phyloP scores from a whole-genome alignment of 2,113 vertebrate species.

The Salvator merianae region DNA sequence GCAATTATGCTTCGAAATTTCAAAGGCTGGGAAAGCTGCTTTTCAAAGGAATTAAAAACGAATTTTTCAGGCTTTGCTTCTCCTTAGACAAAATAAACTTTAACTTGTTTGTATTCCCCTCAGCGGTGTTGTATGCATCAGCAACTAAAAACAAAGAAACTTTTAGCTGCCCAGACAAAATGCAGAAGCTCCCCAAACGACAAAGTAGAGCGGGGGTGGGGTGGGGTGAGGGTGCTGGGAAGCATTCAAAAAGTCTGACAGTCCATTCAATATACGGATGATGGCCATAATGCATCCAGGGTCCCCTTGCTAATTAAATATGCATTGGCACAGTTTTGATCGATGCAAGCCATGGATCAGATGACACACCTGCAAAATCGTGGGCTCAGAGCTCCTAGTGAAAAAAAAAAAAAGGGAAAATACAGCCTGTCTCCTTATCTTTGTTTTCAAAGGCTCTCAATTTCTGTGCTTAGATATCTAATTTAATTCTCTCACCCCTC shows the following conservation, averaged over 20 bases:
- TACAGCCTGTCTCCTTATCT: conserved; percentile 83
- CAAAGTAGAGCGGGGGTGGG: conserved; percentile 62
- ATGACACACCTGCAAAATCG: conserved; percentile 94
- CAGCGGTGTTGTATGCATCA: conserved; percentile 87
- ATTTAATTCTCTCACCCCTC: conserved; percentile 93
- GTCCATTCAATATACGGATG: conserved; percentile 88
- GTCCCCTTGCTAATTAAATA: conserved; percentile 95
- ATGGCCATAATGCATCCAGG: conserved; percentile 83
- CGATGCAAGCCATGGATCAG: conserved; percentile 89
- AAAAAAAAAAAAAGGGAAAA: conserved; percentile 69
- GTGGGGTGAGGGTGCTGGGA: conserved; percentile 60
- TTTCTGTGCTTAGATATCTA: conserved; percentile 89
- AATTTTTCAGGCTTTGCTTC: conserved; percentile 70
- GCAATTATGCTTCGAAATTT: conserved; percentile 53
- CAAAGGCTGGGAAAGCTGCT: conserved; percentile 70
- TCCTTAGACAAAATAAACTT: conserved; percentile 89
- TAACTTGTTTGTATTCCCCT: conserved; percentile 91
- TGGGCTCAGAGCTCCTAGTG: conserved; percentile 84
- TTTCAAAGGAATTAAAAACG: conserved; percentile 68
- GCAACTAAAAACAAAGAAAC: conserved; percentile 95
- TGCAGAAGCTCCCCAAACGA: conserved; percentile 87
- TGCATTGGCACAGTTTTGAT: conserved; percentile 91
- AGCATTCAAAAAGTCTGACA: conserved; percentile 87
- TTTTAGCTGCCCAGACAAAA: conserved; percentile 88
- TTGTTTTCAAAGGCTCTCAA: conserved; percentile 87